These are phyloP conservation scores for Pristionchus arcanus DNA, from an alignment of 2,888 invertebrate genomes.

Conservation along the genomic window DNA sequence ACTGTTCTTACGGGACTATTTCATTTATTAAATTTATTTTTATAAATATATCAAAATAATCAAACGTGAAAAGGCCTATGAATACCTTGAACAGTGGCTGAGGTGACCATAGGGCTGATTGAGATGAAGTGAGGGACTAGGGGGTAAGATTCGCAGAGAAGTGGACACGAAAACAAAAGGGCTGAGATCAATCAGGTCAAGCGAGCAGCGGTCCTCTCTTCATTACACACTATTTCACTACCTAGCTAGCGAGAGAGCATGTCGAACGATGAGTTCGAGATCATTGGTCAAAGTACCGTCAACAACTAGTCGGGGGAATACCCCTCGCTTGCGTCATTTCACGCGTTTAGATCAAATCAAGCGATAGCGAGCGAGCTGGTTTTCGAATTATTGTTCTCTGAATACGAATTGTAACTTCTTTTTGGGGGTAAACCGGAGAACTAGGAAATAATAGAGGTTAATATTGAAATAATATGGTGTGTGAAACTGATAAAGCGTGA, in stretches of 20 bases:
- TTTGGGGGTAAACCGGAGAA: no score
- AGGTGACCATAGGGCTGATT: not conserved
- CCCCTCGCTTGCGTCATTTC: conserved; percentile 4
- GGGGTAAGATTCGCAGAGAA: not conserved
- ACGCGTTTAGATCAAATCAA: not conserved
- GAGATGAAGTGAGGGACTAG: not conserved
- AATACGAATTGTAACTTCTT: not conserved
- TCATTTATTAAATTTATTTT: not conserved
- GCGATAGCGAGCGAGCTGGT: not conserved
- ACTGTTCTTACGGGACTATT: not conserved
- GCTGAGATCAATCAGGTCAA: conserved; percentile 1
- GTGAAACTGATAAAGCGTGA: not conserved
- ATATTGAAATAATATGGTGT: not conserved
- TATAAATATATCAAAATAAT: not conserved
- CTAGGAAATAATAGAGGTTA: not conserved
- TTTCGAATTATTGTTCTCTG: not conserved
- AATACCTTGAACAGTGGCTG: not conserved
- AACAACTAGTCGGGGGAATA: conserved; percentile 13
- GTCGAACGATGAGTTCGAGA: not conserved
- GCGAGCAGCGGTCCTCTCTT: not conserved
- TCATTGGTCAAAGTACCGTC: not conserved
- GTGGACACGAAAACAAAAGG: not conserved
- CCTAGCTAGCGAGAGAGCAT: not conserved
- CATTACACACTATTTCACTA: not conserved
- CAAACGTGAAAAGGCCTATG: not conserved